Evolutionary conservation across 2,888 invertebrate genomes (phyloP).

Genomic region (Volucella inanis): DNA sequence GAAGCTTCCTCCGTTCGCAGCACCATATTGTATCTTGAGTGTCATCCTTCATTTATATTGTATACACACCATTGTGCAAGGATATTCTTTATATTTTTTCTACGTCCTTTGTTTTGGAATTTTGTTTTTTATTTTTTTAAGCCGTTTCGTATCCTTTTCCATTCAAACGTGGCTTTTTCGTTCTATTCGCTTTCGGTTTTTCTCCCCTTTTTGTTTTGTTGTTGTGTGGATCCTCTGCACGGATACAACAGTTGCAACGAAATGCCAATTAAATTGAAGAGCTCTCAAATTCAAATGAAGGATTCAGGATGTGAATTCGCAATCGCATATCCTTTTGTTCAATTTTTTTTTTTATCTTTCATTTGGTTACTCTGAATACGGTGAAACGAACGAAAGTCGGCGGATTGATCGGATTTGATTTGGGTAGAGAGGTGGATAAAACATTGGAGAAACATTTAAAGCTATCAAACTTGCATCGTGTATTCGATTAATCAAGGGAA

Average conservation of each 20-base stretch:
- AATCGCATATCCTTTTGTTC: constrained; percentile 43
- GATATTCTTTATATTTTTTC: background rate
- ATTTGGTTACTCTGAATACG: constrained; percentile 38
- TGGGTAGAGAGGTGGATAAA: background rate
- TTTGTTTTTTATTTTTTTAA: constrained; percentile 4
- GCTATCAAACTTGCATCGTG: constrained; percentile 74
- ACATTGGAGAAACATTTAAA: constrained; percentile 65
- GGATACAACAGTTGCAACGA: constrained; percentile 61
- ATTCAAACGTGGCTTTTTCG: background rate
- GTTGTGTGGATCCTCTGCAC: constrained; percentile 11
- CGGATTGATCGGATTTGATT: too few species aligned
- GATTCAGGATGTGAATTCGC: constrained; percentile 60
- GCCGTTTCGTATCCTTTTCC: background rate
- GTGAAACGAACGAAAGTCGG: constrained; percentile 14
- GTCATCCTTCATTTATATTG: constrained; percentile 48
- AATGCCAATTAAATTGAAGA: constrained; percentile 73
- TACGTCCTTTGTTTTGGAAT: background rate
- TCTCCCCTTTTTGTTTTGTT: background rate
- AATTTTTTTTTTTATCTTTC: constrained; percentile 6
- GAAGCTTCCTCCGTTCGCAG: constrained; percentile 28
- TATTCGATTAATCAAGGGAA: constrained; percentile 73
- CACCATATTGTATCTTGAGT: constrained; percentile 40
- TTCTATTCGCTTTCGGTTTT: background rate
- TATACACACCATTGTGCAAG: constrained; percentile 8
- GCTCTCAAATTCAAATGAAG: constrained; percentile 72